Percentiles rank a stretch among this genome's conserved stretches.
Conservation (phyloP, 2,113 vertebrate genomes). For the Orientallactaga bullata region DNA sequence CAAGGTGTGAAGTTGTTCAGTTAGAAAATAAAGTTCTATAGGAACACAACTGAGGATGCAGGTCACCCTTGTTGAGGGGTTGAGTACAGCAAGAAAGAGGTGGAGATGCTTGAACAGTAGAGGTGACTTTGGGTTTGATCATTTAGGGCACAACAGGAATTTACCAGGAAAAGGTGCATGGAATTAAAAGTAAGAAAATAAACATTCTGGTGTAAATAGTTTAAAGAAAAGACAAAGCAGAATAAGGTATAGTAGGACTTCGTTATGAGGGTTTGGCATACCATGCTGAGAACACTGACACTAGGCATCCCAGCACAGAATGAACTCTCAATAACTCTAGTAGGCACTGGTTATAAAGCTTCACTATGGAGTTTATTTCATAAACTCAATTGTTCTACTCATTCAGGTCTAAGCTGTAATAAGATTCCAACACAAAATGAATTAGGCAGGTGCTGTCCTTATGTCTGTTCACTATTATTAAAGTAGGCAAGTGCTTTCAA, state of each 20-base stretch:
- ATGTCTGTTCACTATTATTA: not conserved
- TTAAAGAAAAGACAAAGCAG: not conserved
- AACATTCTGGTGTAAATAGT: not conserved
- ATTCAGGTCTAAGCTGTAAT: constrained; percentile 13
- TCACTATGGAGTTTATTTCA: not conserved
- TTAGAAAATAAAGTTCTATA: not conserved
- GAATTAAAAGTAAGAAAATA: not conserved
- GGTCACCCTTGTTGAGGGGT: not conserved
- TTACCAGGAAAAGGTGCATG: not conserved
- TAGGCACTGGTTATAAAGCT: not conserved
- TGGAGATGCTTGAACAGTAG: not conserved
- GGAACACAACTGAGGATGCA: not conserved
- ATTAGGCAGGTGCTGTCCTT: not conserved
- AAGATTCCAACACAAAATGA: not conserved
- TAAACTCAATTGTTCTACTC: not conserved
- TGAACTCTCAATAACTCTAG: not conserved
- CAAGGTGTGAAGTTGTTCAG: not conserved
- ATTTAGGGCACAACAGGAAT: not conserved
- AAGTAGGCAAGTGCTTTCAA: not conserved
- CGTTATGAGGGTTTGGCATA: not conserved
- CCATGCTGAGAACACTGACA: not conserved
- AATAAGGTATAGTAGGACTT: not conserved
- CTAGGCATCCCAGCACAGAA: not conserved
- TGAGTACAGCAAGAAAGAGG: not conserved
- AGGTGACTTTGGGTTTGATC: not conserved